Percentiles rank a stretch among this genome's conserved stretches.
Conservation (phyloP, 1,140 invertebrate species). For the Sitobion miscanthi region DNA sequence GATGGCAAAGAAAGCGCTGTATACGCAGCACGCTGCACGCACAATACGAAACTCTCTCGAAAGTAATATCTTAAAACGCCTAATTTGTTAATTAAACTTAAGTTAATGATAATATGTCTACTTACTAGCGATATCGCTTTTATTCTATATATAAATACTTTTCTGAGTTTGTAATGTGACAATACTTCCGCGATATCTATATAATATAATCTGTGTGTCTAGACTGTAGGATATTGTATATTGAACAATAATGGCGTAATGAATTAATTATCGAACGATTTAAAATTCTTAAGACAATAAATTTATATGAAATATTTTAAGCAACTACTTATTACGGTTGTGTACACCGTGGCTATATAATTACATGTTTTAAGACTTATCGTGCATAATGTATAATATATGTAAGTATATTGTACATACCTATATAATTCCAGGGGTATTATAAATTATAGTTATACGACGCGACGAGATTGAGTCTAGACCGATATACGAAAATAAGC, state of each 20-base stretch:
- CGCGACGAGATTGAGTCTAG: not conserved
- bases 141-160: not conserved
- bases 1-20: too few species aligned
- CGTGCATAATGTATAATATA: not conserved
- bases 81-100: too few species aligned
- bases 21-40: too few species aligned
- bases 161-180: not conserved
- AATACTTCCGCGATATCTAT: too few species aligned
- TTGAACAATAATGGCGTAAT: not conserved
- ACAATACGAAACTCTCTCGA: not conserved
- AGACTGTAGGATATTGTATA: not conserved
- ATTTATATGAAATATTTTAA: not conserved
- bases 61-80: not conserved
- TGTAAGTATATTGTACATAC: not conserved
- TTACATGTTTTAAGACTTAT: slow-evolving; percentile 13
- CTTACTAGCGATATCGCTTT: not conserved
- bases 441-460: slow-evolving; percentile 12
- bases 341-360: not conserved
- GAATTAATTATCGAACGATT: not conserved
- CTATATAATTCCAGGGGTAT: not conserved
- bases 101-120: not conserved
- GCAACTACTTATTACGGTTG: not conserved
- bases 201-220: not conserved
- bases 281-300: not conserved
- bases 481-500: not conserved